Base-by-base conservation (phyloP, 2,797 vertebrate species). In the Rhinichthys osculus region DNA sequence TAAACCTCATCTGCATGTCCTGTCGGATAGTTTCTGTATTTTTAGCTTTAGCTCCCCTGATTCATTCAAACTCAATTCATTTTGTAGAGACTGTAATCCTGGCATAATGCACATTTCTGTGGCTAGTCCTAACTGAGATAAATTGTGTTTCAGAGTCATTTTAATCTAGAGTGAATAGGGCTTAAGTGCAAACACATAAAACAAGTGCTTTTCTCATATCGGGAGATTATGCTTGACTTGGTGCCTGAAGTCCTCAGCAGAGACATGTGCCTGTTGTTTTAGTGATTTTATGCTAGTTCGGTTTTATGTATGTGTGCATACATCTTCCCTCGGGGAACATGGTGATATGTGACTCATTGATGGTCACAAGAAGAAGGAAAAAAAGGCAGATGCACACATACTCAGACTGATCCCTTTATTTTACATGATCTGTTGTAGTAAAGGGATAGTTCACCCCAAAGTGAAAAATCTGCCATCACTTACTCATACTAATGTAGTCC, bases 91-190 rank as follows among this genome's bases (percentile, higher is more conserved):
- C 40, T 7, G 57, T 84, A 74, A 66, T 73, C 54, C 67, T 74
- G 27, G 69, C 76, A 54, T 35, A 64, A 57, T 44, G 44, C 16
- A 42, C 4, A 83, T 76, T 16, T 33, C 33, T 81, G 69, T 87
- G 64, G 71, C 66, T 70, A 71, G 50, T 86, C 8, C 21, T 57
- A 35, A 82, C 78, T 42, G 77, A 66, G 44, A 78, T 47, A 33
- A 59, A 85, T 71, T 44, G 16, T 64, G 21, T 59, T 85, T 79
- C 44, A 47, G 72, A 77, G 50, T 35, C 64, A 78, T 79, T 79
- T 79, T 62, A 79, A 85, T 85, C 76, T 78, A 47, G 16, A 69
- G 33, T 78, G 73, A 69, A 84, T 84, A 23, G 64, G 35, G 72
- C 54, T 84, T 54, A 57, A 77, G 62, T 78, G 62, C 73, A 78